Evolutionary conservation across 2,113 vertebrate species (phyloP).

Genomic region (Scalopus aquaticus): DNA sequence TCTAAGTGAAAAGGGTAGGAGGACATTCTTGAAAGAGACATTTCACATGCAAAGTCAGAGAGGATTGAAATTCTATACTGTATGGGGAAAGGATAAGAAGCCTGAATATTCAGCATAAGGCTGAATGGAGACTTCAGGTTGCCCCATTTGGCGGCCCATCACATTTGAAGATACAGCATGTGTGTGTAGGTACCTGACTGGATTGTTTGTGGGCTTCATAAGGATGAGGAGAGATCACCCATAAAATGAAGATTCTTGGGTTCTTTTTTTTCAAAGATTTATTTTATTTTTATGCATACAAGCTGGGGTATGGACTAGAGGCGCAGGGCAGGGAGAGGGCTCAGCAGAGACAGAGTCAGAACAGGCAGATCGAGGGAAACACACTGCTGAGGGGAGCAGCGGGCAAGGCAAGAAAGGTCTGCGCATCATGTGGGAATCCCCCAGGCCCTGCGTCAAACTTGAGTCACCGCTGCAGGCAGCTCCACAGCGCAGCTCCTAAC

Average conservation of each 20-base stretch:
- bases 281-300: no score
- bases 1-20: not conserved
- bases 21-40: not conserved
- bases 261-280: no score
- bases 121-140: not conserved
- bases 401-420: no score
- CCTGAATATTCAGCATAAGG: not conserved
- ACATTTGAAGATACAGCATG: not conserved
- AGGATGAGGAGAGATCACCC: not conserved
- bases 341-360: no score
- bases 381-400: no score
- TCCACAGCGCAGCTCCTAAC: no score
- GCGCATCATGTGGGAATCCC: no score
- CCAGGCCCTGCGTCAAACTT: no score
- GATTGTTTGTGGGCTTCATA: not conserved
- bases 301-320: no score
- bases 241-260: constrained; percentile 17
- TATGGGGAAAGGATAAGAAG: not conserved
- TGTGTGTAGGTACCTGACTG: not conserved
- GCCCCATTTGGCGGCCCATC: not conserved
- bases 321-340: no score
- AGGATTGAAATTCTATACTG: not conserved
- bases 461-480: no score
- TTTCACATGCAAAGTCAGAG: not conserved
- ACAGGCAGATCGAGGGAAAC: no score